Conservation (phyloP, 2,797 vertebrate genomes). For the Thunnus albacares region DNA sequence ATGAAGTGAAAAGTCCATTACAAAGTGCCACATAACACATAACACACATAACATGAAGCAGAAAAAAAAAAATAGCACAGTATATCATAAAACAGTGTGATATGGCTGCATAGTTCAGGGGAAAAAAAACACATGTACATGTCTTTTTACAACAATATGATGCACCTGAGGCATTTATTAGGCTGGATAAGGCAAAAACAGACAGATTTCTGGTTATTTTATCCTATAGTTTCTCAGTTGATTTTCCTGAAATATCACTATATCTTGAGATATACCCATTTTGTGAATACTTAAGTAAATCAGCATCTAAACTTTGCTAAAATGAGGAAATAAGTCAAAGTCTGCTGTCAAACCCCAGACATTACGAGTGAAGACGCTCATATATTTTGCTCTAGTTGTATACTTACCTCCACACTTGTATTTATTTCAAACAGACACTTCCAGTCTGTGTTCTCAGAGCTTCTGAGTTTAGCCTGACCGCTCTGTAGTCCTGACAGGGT, state of each 20-base stretch:
- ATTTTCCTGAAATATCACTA: background rate
- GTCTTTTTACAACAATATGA: background rate
- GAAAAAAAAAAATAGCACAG: too few species aligned
- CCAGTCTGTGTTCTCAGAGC: background rate
- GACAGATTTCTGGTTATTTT: background rate
- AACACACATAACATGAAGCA: too few species aligned
- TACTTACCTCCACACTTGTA: background rate
- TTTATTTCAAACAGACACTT: background rate
- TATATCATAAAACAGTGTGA: too few species aligned
- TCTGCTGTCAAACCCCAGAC: background rate
- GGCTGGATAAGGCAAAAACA: background rate
- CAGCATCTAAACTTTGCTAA: background rate
- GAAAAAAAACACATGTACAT: too few species aligned
- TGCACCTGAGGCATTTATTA: background rate
- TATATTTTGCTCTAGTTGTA: background rate
- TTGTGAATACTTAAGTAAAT: too few species aligned
- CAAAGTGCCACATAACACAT: too few species aligned
- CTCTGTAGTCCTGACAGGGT: conserved; percentile 20
- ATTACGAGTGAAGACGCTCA: background rate
- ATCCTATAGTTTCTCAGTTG: background rate
- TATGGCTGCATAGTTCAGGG: too few species aligned
- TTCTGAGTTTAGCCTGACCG: background rate
- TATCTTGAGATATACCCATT: too few species aligned
- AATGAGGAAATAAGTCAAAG: background rate
- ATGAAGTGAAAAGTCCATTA: too few species aligned